phyloP scores from a whole-genome alignment of 2,888 invertebrate genomes.

The Microchrysa polita region DNA sequence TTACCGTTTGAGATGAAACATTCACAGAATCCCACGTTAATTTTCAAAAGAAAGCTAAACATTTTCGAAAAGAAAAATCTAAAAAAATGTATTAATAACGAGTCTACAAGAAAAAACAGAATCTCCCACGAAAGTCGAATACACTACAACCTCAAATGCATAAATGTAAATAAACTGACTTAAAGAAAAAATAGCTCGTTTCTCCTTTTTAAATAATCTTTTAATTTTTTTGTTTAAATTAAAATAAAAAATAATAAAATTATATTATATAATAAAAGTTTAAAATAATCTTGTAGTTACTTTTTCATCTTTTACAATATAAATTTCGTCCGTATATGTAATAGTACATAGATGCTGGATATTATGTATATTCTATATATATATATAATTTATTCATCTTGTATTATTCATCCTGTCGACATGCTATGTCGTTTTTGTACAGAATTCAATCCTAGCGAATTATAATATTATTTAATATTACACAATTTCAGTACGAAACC shows the following conservation, averaged over 20 bases:
- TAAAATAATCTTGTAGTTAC: constrained; percentile 41
- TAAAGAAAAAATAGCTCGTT: too few relatives aligned
- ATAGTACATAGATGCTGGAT: constrained; percentile 12
- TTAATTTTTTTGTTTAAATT: constrained; percentile 42
- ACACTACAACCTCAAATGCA: too few relatives aligned
- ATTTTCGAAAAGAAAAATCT: too few relatives aligned
- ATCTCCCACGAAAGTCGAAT: too few relatives aligned
- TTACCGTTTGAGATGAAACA: too few relatives aligned
- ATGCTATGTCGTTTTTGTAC: too few relatives aligned
- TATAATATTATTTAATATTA: constrained; percentile 5
- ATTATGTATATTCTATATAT: constrained; percentile 28
- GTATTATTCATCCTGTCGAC: not conserved
- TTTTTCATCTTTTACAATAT: constrained; percentile 29
- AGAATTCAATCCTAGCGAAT: not conserved
- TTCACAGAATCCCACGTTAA: too few relatives aligned
- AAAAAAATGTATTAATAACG: too few relatives aligned
- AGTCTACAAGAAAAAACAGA: too few relatives aligned
- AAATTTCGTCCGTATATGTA: constrained; percentile 25
- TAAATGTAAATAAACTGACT: too few relatives aligned
- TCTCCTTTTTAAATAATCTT: constrained; percentile 25
- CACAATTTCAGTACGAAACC: not conserved
- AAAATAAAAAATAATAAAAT: constrained; percentile 40
- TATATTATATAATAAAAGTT: constrained; percentile 35
- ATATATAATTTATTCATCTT: constrained; percentile 2
- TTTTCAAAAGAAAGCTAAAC: too few relatives aligned